Evolutionary conservation across 2,113 vertebrate species (phyloP), one percentile per base, ranked within the genome.

Genomic region (Pitta sordida): DNA sequence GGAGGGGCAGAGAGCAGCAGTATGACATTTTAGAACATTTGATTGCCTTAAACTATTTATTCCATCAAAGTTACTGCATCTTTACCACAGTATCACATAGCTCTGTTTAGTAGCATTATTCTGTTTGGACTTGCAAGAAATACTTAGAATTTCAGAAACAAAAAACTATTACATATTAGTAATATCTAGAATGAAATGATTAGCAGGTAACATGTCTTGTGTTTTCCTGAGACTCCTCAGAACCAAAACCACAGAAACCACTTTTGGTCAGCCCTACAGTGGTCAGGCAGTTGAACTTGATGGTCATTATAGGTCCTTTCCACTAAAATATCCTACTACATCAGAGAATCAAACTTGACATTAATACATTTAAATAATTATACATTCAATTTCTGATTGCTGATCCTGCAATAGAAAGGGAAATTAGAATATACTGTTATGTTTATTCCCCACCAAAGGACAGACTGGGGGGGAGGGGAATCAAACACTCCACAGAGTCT

Each of bases 361-460:
- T 26, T 22, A 62, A 13, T 52, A 29, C 14, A n/a, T 59, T 59
- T 53, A 30, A 90, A n/a, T 60, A 88, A 53, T 7, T 37, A 30
- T 9, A 43, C 18, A 36, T 59, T 67, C 41, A 20, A 43, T 51
- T 77, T 83, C 26, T 19, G 4, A 88, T 4, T 77, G 26, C 23
- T 77, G 9, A 34, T 83, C 14, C 8, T 55, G n/a, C 11, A 79
- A 59, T 2, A 71, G 15, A 53, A 81, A 73, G 22, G 39, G 21
- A 84, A 63, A 3, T 32, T 41, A 73, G 36, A 81, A 78, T 15
- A 37, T 21, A 48, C 8, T 27, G 37, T 5, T 44, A 32, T 1
- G 0, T 55, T 14, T 21, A 14, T 6, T 2, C 3, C 6, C 10
- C 13, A 7, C 5, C 24, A 12, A 59, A 51, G 22, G 20, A 71